Percentiles rank a stretch among this genome's conserved stretches.
Evolutionary conservation across 2,113 vertebrate species (phyloP).

Genomic region (Protomyctophum bolini): DNA sequence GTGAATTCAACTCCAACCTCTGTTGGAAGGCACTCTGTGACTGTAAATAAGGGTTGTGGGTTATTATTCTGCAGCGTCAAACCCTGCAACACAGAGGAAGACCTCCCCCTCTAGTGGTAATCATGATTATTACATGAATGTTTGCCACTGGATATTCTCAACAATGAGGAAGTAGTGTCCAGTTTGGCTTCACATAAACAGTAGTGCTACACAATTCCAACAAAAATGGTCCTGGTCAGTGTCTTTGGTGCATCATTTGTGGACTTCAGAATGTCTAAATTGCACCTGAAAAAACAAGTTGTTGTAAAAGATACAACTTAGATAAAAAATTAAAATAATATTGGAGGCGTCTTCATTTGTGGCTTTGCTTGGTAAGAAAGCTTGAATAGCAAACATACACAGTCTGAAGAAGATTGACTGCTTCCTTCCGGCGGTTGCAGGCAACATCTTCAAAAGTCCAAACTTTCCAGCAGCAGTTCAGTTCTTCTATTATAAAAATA

Average conservation of each 20-base stretch:
- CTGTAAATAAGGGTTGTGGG: too few species aligned
- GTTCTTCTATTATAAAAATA: constrained; percentile 66
- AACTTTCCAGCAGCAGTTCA: constrained; percentile 64
- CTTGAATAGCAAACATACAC: not conserved
- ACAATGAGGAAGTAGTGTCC: constrained; percentile 7
- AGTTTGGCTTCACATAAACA: constrained; percentile 10
- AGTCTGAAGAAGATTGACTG: constrained; percentile 12
- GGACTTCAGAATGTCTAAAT: not conserved
- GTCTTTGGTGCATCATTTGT: constrained; percentile 44
- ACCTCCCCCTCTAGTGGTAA: not conserved
- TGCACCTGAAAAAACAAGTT: constrained; percentile 6
- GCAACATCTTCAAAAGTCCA: constrained; percentile 42
- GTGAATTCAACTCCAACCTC: too few species aligned
- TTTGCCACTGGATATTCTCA: not conserved
- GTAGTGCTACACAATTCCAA: constrained; percentile 15
- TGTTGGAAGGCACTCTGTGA: too few species aligned
- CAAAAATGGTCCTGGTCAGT: constrained; percentile 7
- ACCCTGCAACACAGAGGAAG: not conserved
- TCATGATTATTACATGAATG: constrained; percentile 16
- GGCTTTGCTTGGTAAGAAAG: not conserved
- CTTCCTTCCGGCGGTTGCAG: constrained; percentile 41
- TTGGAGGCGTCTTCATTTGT: constrained; percentile 26
- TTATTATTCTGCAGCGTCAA: not conserved
- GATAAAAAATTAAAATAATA: not conserved
- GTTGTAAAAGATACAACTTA: constrained; percentile 11